Evolutionary conservation across 2,888 invertebrate genomes (phyloP), one percentile per base, ranked within the genome.

Genomic region (Noctua janthe): DNA sequence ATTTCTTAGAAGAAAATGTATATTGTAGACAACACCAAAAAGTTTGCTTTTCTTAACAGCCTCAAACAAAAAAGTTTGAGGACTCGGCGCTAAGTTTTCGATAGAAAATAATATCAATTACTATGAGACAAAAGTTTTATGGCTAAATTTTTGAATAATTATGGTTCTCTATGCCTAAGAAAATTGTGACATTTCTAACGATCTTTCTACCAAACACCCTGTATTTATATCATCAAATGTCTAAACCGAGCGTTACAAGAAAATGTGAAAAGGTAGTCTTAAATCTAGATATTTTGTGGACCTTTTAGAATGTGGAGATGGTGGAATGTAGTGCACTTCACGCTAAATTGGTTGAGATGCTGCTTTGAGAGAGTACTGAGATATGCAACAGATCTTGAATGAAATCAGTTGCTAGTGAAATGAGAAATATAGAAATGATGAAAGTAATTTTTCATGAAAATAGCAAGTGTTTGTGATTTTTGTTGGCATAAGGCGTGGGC

Each of bases 291-390:
- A 54, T 75, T 82, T 79, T 39, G 72, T 47, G 15, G 17, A 74
- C 54, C 66, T 75, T 76, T 78, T 23, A 39, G 59, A 71, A 73
- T 81, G 47, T 43, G 20, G 11, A 76, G 35, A 51, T 51, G 8
- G 11, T 54, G 64, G n/a, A 76, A 73, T 71, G 71, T 64, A 71
- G 54, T 75, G 67, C 43, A 51, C 62, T 35, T 75, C 43, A 20
- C 49, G 39, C 59, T 15, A 80, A 83, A 85, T 83, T 81, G 74
- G 81, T 10, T 74, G 59, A 66, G 66, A 83, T 67, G 54, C 62
- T 66, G 20, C 81, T 71, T 66, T 80, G 64, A 67, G 66, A 66
- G 54, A 6, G 54, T 47, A 54, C 2, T 54, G 47, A 64, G 39
- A 77, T 81, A 64, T 29, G 47, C 70, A 83, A 70, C 15, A 29